Conservation (phyloP, 2,888 invertebrate species). For the Ophion ellenae region DNA sequence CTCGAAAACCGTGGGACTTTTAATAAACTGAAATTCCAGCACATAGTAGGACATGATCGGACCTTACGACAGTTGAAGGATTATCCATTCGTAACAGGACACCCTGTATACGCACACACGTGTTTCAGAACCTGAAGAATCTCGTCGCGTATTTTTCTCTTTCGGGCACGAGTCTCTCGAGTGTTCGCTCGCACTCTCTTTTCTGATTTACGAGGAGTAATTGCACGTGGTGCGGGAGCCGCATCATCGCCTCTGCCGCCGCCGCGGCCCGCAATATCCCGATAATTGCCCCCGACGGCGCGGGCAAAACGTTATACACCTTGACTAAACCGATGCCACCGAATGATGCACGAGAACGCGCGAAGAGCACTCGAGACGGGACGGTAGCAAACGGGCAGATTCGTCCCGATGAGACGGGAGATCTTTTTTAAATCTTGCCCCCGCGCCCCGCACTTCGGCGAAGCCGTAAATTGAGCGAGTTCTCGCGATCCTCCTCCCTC, state of each 20-base stretch:
- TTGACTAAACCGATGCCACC: slow-evolving; percentile 65
- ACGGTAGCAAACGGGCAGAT: slow-evolving; percentile 54
- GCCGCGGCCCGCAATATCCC: slow-evolving; percentile 47
- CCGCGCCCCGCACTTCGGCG: slow-evolving; percentile 25
- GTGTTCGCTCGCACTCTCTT: slow-evolving; percentile 58
- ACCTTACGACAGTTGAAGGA: too few relatives aligned
- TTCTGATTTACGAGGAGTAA: slow-evolving; percentile 75
- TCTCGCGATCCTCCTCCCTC: slow-evolving; percentile 31
- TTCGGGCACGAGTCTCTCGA: slow-evolving; percentile 39
- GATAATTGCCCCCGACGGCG: slow-evolving; percentile 69
- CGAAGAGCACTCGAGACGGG: slow-evolving; percentile 7
- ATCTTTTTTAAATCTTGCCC: slow-evolving; percentile 43
- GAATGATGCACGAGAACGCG: slow-evolving; percentile 39
- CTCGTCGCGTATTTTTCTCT: slow-evolving; percentile 32
- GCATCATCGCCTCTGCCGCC: slow-evolving; percentile 69
- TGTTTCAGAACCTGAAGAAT: not conserved
- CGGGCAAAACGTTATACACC: slow-evolving; percentile 58
- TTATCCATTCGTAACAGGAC: too few relatives aligned
- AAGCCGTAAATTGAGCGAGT: slow-evolving; percentile 55
- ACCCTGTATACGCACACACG: not conserved
- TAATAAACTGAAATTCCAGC: too few relatives aligned
- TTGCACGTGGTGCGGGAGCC: slow-evolving; percentile 70
- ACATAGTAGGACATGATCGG: too few relatives aligned
- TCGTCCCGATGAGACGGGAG: slow-evolving; percentile 57
- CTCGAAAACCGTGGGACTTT: too few relatives aligned